Conservation (phyloP, 2,113 vertebrate genomes). For the Prunella himalayana region DNA sequence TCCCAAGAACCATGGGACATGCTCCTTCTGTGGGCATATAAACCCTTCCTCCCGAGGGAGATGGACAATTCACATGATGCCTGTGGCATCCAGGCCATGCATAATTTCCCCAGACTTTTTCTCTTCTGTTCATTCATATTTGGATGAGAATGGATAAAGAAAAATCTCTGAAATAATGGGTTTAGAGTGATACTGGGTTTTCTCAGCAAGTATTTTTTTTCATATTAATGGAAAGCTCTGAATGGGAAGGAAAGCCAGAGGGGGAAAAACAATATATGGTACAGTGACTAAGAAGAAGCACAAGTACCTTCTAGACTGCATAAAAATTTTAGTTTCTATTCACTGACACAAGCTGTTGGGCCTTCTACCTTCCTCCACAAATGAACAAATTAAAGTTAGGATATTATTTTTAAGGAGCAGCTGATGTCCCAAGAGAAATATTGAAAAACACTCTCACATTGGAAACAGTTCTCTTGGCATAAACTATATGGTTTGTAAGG, state of each 20-base stretch:
- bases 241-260: not conserved
- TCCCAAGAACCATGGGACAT: not conserved
- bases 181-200: constrained; percentile 11
- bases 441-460: not conserved
- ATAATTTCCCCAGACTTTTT: not conserved
- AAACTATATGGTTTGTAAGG: not conserved
- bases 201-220: constrained; percentile 30
- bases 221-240: not conserved
- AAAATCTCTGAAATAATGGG: constrained; percentile 31
- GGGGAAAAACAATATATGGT: not conserved
- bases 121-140: not conserved
- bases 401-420: constrained; percentile 15
- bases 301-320: not conserved
- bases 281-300: not conserved
- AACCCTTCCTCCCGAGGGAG: not conserved
- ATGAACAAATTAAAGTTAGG: not conserved
- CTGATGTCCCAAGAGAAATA: not conserved
- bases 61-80: not conserved
- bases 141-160: constrained; percentile 2
- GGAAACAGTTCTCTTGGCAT: not conserved
- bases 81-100: not conserved
- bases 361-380: constrained; percentile 1
- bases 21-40: not conserved
- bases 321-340: not conserved
- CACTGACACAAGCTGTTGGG: not conserved